These are phyloP conservation scores for Anisognathus igniventris DNA, from an alignment of 2,797 vertebrate species.

Conservation along the genomic window DNA sequence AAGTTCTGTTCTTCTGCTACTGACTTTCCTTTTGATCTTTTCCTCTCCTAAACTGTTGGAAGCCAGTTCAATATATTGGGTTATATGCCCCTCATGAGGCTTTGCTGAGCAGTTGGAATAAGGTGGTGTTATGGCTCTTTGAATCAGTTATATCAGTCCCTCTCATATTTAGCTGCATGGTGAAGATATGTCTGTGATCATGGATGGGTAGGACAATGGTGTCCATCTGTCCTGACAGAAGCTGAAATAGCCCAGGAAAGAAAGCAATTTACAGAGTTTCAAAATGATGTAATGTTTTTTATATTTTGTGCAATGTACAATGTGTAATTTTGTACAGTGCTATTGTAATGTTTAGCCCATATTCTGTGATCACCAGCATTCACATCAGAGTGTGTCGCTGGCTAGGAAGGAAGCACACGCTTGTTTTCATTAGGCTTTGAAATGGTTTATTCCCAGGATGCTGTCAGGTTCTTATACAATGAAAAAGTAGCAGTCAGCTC, in stretches of 20 bases:
- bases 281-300: background rate
- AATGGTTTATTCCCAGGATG: background rate
- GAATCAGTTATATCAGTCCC: background rate
- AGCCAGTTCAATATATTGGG: background rate
- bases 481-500: background rate
- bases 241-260: background rate
- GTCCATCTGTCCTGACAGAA: background rate
- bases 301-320: background rate
- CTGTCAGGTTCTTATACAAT: background rate
- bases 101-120: background rate
- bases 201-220: too few relatives aligned
- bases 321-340: background rate
- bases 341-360: background rate
- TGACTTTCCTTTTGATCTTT: background rate
- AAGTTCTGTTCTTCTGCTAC: background rate
- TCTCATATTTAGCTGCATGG: background rate
- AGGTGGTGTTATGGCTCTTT: background rate
- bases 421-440: conserved; percentile 25
- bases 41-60: background rate
- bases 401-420: background rate
- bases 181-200: background rate
- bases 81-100: background rate
- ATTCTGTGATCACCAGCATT: background rate
- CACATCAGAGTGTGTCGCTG: background rate
- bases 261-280: background rate